phyloP scores from a whole-genome alignment of 2,888 invertebrate genomes.

The Oscheius sp. region DNA sequence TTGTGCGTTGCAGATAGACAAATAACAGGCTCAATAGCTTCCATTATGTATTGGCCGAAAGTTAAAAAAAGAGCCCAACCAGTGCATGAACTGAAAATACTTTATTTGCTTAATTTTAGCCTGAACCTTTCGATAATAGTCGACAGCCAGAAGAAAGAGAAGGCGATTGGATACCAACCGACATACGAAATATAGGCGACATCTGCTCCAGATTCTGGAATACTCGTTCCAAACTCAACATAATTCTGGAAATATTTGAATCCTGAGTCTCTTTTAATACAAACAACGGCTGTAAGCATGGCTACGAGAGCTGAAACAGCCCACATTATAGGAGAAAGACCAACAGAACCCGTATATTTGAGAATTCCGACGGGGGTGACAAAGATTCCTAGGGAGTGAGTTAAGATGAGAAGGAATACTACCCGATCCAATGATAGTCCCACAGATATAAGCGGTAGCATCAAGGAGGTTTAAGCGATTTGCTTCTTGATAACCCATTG shows the following conservation, averaged over 20 bases:
- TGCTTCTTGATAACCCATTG: not conserved
- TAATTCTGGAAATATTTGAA: conserved; percentile 46
- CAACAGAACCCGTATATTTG: conserved; percentile 47
- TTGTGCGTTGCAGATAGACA: conserved; percentile 31
- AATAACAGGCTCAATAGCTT: conserved; percentile 44
- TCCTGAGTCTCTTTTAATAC: not conserved
- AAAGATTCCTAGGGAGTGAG: conserved; percentile 39
- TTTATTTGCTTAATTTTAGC: not conserved
- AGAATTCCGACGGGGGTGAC: conserved; percentile 54
- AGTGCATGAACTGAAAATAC: conserved; percentile 37
- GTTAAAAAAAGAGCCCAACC: conserved; percentile 45
- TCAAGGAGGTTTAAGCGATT: conserved; percentile 26
- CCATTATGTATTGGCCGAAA: conserved; percentile 49
- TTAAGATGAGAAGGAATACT: conserved; percentile 34
- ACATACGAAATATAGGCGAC: conserved; percentile 50
- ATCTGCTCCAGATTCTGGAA: conserved; percentile 51
- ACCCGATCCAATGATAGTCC: conserved; percentile 52
- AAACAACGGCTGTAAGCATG: conserved; percentile 34
- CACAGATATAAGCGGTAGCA: conserved; percentile 50
- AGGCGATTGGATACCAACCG: conserved; percentile 52
- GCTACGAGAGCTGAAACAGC: conserved; percentile 46
- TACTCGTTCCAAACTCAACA: conserved; percentile 52
- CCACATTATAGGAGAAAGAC: conserved; percentile 53
- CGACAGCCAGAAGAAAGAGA: conserved; percentile 51
- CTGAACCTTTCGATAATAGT: conserved; percentile 38